These are phyloP conservation scores for Xerus rutilus DNA, from an alignment of 2,797 vertebrate species.

Conservation along the genomic window DNA sequence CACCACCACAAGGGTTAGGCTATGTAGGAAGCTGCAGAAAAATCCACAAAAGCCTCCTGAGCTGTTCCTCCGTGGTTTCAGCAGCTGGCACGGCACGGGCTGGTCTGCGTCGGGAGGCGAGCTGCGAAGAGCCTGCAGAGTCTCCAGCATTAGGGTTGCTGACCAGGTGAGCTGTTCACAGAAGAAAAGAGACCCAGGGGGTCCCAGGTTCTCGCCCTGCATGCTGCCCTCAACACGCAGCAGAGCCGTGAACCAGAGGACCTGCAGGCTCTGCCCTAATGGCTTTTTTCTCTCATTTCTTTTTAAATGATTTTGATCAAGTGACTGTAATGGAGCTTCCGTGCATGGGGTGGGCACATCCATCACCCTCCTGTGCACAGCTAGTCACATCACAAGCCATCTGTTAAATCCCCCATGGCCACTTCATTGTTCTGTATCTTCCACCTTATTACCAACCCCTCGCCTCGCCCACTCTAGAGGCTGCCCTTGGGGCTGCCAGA, in stretches of 20 bases:
- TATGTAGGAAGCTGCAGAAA: background rate
- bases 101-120: background rate
- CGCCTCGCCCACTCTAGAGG: background rate
- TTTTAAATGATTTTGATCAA: background rate
- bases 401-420: background rate
- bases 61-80: background rate
- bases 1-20: background rate
- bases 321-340: background rate
- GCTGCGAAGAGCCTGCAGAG: fast-evolving
- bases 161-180: background rate
- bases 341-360: fast-evolving
- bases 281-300: background rate
- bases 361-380: background rate
- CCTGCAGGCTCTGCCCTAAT: fast-evolving
- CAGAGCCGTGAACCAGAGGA: background rate
- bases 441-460: background rate
- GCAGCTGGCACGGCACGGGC: background rate
- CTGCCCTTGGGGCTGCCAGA: fast-evolving
- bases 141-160: background rate
- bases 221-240: background rate
- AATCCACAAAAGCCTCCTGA: background rate
- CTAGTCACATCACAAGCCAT: no score
- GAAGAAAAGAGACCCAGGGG: background rate
- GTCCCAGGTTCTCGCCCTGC: background rate
- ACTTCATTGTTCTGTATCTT: no score